phyloP scores from a whole-genome alignment of 2,888 invertebrate species.

The Noctua fimbriata region DNA sequence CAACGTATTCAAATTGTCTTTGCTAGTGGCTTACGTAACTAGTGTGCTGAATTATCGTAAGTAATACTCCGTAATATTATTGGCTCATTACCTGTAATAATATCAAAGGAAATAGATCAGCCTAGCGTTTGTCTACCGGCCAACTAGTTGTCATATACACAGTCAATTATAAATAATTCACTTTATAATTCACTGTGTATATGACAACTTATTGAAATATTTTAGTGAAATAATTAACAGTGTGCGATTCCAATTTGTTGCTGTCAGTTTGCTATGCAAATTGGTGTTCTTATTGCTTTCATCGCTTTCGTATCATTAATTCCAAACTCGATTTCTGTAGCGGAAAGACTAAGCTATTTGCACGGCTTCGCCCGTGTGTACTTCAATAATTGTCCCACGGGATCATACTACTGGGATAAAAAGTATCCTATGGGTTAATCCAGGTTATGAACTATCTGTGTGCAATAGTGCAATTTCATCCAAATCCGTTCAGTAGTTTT shows the following conservation, averaged over 20 bases:
- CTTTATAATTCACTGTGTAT: no score
- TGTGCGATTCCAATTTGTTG: conserved; percentile 35
- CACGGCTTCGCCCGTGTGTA: no score
- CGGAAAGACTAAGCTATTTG: not conserved
- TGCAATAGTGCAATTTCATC: no score
- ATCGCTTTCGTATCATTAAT: not conserved
- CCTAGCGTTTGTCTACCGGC: conserved; percentile 29
- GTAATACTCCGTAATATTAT: not conserved
- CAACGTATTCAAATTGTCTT: not conserved
- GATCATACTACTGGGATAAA: no score
- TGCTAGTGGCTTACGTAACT: not conserved
- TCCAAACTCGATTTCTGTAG: not conserved
- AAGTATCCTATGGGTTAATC: no score
- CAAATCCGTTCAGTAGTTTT: no score
- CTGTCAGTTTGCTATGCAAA: conserved; percentile 31
- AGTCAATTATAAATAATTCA: not conserved
- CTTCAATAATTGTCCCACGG: no score
- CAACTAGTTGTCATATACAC: conserved; percentile 30
- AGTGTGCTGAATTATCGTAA: not conserved
- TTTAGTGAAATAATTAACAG: conserved; percentile 9
- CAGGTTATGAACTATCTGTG: no score
- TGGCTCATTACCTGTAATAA: not conserved
- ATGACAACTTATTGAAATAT: conserved; percentile 21
- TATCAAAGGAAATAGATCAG: conserved; percentile 33
- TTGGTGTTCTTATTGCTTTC: conserved; percentile 17